Percentiles rank a stretch among this genome's conserved stretches.
Conservation (phyloP, 2,113 vertebrate species). For the Rhagologus leucostigma region DNA sequence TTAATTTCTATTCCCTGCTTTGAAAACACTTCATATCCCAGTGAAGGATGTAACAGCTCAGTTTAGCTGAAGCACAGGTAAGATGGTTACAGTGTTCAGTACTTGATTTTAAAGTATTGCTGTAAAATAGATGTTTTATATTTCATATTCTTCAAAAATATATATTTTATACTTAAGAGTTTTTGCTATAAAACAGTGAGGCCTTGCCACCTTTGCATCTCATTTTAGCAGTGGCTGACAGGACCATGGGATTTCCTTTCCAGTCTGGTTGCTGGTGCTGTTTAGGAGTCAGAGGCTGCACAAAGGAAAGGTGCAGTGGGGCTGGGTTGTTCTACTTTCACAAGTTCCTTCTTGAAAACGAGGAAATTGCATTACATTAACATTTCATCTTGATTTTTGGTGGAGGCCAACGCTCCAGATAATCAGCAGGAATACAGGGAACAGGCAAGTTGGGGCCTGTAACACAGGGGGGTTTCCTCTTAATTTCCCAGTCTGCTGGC, state of each 20-base stretch:
- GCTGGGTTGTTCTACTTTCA: not conserved
- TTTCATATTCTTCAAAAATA: not conserved
- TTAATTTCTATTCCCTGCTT: not conserved
- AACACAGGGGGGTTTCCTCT: slow-evolving; percentile 24
- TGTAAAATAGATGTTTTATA: not conserved
- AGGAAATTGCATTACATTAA: slow-evolving; percentile 18
- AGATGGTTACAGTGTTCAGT: not conserved
- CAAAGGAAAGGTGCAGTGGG: not conserved
- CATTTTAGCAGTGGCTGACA: not conserved
- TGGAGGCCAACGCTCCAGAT: not conserved
- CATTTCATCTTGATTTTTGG: slow-evolving; percentile 37
- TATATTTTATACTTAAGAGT: not conserved
- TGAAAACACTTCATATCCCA: not conserved
- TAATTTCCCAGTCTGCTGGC: slow-evolving; percentile 31
- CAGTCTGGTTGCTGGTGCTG: not conserved
- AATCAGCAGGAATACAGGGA: slow-evolving; percentile 4
- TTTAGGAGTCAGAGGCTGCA: not conserved
- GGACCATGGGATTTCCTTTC: not conserved
- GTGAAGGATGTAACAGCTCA: not conserved
- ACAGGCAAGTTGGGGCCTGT: slow-evolving; percentile 42
- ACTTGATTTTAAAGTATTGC: not conserved
- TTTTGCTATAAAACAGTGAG: not conserved
- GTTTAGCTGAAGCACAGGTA: not conserved
- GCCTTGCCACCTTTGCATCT: not conserved
- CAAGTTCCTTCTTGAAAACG: slow-evolving; percentile 26